A percentile compares a stretch with the other conserved stretches of the same genome.
These are phyloP conservation scores for Nomada ruficornis DNA, from an alignment of 2,888 invertebrate genomes.

Conservation along the genomic window DNA sequence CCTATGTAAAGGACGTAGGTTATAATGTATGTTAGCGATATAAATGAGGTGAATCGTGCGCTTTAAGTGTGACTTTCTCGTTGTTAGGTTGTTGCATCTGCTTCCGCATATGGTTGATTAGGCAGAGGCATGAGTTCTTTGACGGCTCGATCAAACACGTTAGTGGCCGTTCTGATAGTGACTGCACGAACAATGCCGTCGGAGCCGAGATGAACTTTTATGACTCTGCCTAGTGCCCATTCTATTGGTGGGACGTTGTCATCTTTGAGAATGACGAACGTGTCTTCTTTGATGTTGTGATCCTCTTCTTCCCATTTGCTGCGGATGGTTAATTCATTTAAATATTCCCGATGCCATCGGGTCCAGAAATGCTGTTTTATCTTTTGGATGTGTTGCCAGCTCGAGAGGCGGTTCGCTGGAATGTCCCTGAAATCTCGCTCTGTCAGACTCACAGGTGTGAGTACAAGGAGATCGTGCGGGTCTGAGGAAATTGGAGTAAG, in stretches of 20 bases:
- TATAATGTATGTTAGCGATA: too few relatives aligned
- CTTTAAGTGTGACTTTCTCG: too few relatives aligned
- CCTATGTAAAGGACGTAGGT: too few relatives aligned
- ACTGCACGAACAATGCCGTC: constrained; percentile 16
- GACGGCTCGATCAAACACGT: not conserved
- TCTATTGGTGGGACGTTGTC: constrained; percentile 22
- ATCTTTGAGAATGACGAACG: not conserved
- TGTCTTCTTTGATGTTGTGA: not conserved
- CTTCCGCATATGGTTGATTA: not conserved
- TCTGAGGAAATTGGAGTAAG: constrained; percentile 7
- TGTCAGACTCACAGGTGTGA: not conserved
- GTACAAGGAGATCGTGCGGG: not conserved
- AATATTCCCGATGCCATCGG: constrained; percentile 11
- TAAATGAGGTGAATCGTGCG: too few relatives aligned
- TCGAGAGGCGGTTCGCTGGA: constrained; percentile 1
- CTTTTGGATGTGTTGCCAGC: constrained; percentile 13
- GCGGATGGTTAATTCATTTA: constrained; percentile 13
- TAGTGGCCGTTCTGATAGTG: not conserved
- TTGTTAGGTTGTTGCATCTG: too few relatives aligned
- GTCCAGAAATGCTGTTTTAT: constrained; percentile 10
- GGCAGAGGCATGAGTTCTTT: constrained; percentile 3
- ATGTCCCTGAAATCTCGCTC: constrained; percentile 6
- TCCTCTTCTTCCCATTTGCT: constrained; percentile 1
- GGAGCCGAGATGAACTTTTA: not conserved
- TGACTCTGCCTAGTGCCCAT: not conserved